A percentile compares a stretch with the other conserved stretches of the same genome.
These are phyloP conservation scores for Patella pellucida DNA, from an alignment of 2,888 invertebrate genomes.

Conservation along the genomic window DNA sequence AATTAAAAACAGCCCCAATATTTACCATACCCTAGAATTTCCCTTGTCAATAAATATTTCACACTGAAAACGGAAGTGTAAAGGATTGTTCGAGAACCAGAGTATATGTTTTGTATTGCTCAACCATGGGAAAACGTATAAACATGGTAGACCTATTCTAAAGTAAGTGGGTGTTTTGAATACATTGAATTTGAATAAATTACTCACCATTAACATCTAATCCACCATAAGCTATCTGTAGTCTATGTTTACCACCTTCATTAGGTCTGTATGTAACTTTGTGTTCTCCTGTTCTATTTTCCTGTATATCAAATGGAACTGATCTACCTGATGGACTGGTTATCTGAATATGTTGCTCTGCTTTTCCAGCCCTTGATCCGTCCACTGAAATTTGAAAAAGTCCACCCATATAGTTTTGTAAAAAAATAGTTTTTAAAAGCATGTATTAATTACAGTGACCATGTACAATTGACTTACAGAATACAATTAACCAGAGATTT, in stretches of 20 bases:
- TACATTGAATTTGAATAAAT: neutral
- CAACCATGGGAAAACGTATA: constrained; percentile 10
- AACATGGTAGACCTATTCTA: constrained; percentile 29
- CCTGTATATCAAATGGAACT: constrained; percentile 82
- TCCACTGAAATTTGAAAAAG: constrained; percentile 76
- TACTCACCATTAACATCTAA: constrained; percentile 74
- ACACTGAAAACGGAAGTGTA: too few relatives aligned
- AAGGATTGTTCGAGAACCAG: too few relatives aligned
- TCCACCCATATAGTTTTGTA: too few relatives aligned
- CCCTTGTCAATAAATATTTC: too few relatives aligned
- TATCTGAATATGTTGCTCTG: constrained; percentile 88
- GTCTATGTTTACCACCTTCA: constrained; percentile 83
- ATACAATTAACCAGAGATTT: too few relatives aligned
- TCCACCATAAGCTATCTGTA: constrained; percentile 76
- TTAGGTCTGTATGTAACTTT: constrained; percentile 89
- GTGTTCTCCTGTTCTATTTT: constrained; percentile 51
- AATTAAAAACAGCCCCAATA: too few relatives aligned
- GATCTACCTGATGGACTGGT: constrained; percentile 86
- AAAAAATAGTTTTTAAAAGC: too few relatives aligned
- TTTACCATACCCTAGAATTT: too few relatives aligned
- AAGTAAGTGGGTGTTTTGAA: neutral
- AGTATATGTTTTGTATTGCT: too few relatives aligned
- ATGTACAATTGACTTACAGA: too few relatives aligned
- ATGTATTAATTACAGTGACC: too few relatives aligned
- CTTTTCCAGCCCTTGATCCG: constrained; percentile 89